Percentiles rank a stretch among this genome's conserved stretches.
These are phyloP conservation scores for Megalopta genalis DNA, from an alignment of 1,140 invertebrate genomes.

Conservation along the genomic window DNA sequence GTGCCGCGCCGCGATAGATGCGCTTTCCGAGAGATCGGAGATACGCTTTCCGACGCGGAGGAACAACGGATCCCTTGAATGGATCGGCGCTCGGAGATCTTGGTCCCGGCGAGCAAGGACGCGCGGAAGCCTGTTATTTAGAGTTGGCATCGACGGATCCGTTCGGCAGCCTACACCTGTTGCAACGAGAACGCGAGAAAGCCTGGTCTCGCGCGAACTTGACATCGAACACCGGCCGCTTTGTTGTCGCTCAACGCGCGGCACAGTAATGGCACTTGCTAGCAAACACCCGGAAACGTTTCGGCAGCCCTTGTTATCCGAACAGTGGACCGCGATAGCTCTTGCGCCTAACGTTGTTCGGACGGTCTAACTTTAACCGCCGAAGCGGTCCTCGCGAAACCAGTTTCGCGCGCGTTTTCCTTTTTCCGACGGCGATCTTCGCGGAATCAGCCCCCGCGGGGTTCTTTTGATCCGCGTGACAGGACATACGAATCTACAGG, in stretches of 20 bases:
- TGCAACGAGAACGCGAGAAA: constrained; percentile 31
- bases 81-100: background rate
- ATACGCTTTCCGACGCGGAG: background rate
- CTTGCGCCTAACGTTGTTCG: too few species aligned
- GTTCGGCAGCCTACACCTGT: constrained; percentile 34
- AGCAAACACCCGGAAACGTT: too few species aligned
- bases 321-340: too few species aligned
- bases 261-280: too few species aligned
- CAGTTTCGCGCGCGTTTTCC: too few species aligned
- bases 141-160: background rate
- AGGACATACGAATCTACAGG: too few species aligned
- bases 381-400: too few species aligned
- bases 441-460: too few species aligned
- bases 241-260: constrained; percentile 14
- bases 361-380: too few species aligned
- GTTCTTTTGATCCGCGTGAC: too few species aligned
- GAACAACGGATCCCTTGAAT: constrained; percentile 18
- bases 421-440: too few species aligned
- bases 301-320: too few species aligned
- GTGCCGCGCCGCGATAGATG: background rate
- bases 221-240: constrained; percentile 26
- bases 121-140: background rate
- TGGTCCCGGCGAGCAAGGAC: background rate
- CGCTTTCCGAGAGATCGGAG: background rate
- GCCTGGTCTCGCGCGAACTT: constrained; percentile 36